Evolutionary conservation across 2,888 invertebrate genomes (phyloP), one percentile per base, ranked within the genome.

Genomic region (Netelia fuscicornis): DNA sequence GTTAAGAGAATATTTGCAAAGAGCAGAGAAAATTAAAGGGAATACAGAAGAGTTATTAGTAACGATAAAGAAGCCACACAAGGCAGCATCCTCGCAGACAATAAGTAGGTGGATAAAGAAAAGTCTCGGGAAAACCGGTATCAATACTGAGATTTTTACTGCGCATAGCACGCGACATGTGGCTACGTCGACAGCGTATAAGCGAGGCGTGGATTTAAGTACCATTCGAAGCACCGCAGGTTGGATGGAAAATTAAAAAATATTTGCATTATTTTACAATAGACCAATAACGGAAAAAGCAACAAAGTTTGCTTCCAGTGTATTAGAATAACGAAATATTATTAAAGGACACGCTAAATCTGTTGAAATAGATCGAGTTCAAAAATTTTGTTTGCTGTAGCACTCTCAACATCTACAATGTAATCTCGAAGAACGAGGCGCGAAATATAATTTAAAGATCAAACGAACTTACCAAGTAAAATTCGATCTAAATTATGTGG

Each of bases 131-230:
- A 2, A 25, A 25, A 25, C 0, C 1, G 74, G 67, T 8, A 81
- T 81, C 10, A 30, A 68, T 10, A 76, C 44, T 13, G 37, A 81
- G 11, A 13, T 23, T 2, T 71, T 76, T 25, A 13, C 70, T 30
- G 72, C 72, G 30, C 72, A 74, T 37, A 74, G 80, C 20, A 74
- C 80, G 62, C 17, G 74, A 3, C 76, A 76, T 25, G 76, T 70
- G 23, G 56, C 81, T 17, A 81, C 81, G 3, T 82, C 71, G 11
- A 64, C 65, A 13, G 74, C 80, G n/a, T 58, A 48, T 9, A 65
- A 71, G 42, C 71, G 76, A 48, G 72, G 77, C 2, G 48, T 82
- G 42, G 82, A 77, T 44, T 72, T 67, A 52, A 48, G 42, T 11
- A 17, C 42, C 3, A 82, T 82, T 13, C 23, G 72, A 70, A 81